A percentile compares a stretch with the other conserved stretches of the same genome.
phyloP scores from a whole-genome alignment of 2,113 vertebrate genomes.

The Asarcornis scutulata region DNA sequence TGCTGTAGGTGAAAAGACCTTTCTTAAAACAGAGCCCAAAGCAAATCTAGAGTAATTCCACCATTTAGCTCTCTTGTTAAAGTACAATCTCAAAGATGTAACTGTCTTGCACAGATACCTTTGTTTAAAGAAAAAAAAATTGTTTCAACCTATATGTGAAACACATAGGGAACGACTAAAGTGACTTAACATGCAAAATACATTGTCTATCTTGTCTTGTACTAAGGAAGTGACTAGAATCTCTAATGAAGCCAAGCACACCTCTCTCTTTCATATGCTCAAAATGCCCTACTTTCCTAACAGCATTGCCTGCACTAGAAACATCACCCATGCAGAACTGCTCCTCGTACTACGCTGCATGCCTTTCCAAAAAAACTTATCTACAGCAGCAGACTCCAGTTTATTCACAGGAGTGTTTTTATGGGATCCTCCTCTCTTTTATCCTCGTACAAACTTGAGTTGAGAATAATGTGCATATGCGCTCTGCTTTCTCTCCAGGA shows the following conservation, averaged over 20 bases:
- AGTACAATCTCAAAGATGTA: constrained; percentile 12
- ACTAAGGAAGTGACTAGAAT: constrained; percentile 20
- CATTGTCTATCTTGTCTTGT: constrained; percentile 24
- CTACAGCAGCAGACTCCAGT: not conserved
- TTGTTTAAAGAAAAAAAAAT: constrained; percentile 26
- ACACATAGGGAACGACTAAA: constrained; percentile 2
- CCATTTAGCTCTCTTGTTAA: not conserved
- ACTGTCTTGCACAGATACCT: constrained; percentile 20
- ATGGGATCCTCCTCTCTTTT: not conserved
- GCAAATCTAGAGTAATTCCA: not conserved
- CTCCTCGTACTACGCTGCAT: not conserved
- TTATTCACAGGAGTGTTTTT: not conserved
- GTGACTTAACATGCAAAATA: constrained; percentile 10
- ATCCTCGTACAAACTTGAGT: not conserved
- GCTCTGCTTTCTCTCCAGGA: not conserved
- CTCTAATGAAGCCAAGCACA: constrained; percentile 36
- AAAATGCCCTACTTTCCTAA: constrained; percentile 45
- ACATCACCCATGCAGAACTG: not conserved
- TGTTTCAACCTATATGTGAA: constrained; percentile 21
- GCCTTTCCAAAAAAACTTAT: not conserved
- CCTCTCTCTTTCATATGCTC: constrained; percentile 26
- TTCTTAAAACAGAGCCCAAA: not conserved
- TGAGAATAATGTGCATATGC: not conserved
- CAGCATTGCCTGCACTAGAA: not conserved
- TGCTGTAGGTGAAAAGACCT: not conserved